Evolutionary conservation across 2,113 vertebrate genomes (phyloP).

Genomic region (Daphoenositta chrysoptera): DNA sequence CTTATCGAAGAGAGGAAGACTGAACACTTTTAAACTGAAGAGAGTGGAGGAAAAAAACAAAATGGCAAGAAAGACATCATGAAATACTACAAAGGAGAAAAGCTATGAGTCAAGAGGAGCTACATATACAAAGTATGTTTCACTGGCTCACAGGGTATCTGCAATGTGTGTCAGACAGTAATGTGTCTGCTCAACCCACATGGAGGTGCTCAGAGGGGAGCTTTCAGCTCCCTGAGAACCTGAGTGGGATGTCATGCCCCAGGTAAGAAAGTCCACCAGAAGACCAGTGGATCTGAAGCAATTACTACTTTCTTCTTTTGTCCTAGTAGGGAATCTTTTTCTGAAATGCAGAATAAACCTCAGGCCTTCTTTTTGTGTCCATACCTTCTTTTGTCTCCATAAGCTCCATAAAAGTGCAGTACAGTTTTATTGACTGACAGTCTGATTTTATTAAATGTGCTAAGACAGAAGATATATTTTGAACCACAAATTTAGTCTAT

Average conservation of each 20-base stretch:
- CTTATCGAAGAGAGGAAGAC: not conserved
- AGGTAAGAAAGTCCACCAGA: not conserved
- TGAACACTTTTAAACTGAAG: not conserved
- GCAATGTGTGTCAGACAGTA: not conserved
- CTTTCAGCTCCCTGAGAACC: not conserved
- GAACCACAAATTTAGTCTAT: not conserved
- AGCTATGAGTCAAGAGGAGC: not conserved
- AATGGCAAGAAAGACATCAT: not conserved
- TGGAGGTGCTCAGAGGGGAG: not conserved
- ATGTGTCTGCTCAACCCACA: not conserved
- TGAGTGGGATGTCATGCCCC: not conserved
- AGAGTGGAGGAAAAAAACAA: accelerated
- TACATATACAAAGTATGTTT: not conserved
- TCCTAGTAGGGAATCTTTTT: not conserved
- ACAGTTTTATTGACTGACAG: not conserved
- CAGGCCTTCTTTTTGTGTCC: not conserved
- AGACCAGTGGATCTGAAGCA: not conserved
- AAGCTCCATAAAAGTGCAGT: not conserved
- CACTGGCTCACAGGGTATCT: not conserved
- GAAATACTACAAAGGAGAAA: not conserved
- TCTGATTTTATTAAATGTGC: not conserved
- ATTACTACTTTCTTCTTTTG: not conserved
- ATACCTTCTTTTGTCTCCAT: not conserved
- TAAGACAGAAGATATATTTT: not conserved
- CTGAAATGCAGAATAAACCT: not conserved